Evolutionary conservation across 2,797 vertebrate species (phyloP), one percentile per base, ranked within the genome.

Genomic region (Gymnocypris eckloni): DNA sequence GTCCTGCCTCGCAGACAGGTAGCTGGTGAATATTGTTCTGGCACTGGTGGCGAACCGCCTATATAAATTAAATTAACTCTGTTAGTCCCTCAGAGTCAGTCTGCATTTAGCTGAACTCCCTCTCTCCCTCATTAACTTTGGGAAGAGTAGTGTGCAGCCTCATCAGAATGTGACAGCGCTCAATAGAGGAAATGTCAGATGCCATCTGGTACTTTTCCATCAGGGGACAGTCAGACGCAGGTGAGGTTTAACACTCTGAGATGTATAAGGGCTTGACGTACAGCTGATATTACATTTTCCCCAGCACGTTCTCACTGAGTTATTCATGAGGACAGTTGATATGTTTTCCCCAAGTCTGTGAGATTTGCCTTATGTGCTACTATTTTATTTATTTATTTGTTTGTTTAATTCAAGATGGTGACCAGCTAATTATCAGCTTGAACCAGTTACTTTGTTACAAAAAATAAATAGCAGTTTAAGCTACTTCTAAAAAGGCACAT

Each of bases 51-150:
- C 84, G 86, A 90, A 89, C 89, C 82, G 66, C 81, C 82, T 72
- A 72, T 89, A 84, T 92, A 88, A 90, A 87, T 94, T 73, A 88
- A 87, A 93, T 94, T 91, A 91, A 81, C 84, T 43, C 88, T 79
- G 81, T 39, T 66, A 61, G 78, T 91, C 88, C 80, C 82, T 70
- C 85, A 76, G 83, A 88, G 89, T 92, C 87, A 87, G 70, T 69
- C 89, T 84, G 79, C 75, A 90, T 93, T 91, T 87, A 86, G 45
- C 73, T 75, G 16, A 41, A 66, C 85, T 77, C 50, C 79, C 88
- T 91, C 90, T 89, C 87, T 89, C 90, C 83, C 86, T 72, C 86
- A 86, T 90, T 92, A 92, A 88, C 73, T 87, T 82, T 83, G 70
- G n/a, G 67, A 79, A 28, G 83, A 82, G 67, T 66, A 72, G 72